Conservation (phyloP, 2,113 vertebrate species). For the Amazona guildingii region DNA sequence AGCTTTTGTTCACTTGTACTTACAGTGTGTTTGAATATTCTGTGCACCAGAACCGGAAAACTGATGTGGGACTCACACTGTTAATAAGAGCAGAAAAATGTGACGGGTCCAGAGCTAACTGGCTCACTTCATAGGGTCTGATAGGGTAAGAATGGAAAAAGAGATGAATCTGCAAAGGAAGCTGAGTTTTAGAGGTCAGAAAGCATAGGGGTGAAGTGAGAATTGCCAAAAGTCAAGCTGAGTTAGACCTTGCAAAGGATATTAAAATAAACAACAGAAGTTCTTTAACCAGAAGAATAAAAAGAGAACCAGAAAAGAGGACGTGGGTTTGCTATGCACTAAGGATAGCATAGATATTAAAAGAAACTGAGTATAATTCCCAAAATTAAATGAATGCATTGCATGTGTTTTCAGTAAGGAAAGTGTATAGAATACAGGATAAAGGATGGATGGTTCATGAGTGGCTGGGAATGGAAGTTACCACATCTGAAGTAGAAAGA, state of each 20-base stretch:
- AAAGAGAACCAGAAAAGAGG: slow-evolving; percentile 5
- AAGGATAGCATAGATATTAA: neutral
- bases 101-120: neutral
- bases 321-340: neutral
- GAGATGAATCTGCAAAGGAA: slow-evolving; percentile 54
- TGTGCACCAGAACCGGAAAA: neutral
- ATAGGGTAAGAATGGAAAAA: slow-evolving; percentile 34
- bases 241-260: slow-evolving; percentile 62
- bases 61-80: neutral
- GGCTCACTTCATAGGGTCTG: neutral
- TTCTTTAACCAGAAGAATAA: slow-evolving; percentile 29
- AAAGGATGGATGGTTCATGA: neutral
- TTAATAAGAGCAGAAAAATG: neutral
- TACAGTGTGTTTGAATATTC: neutral
- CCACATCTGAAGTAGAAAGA: neutral
- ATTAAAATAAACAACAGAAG: slow-evolving; percentile 67
- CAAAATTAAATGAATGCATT: neutral
- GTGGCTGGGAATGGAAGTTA: neutral
- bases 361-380: neutral
- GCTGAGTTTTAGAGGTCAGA: slow-evolving; percentile 56
- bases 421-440: neutral
- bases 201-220: slow-evolving; percentile 30
- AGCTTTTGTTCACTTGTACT: neutral
- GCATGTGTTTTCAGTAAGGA: neutral
- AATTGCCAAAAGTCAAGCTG: slow-evolving; percentile 65